Evolutionary conservation across 1,140 invertebrate genomes (phyloP).

Genomic region (Drosophila orosa): DNA sequence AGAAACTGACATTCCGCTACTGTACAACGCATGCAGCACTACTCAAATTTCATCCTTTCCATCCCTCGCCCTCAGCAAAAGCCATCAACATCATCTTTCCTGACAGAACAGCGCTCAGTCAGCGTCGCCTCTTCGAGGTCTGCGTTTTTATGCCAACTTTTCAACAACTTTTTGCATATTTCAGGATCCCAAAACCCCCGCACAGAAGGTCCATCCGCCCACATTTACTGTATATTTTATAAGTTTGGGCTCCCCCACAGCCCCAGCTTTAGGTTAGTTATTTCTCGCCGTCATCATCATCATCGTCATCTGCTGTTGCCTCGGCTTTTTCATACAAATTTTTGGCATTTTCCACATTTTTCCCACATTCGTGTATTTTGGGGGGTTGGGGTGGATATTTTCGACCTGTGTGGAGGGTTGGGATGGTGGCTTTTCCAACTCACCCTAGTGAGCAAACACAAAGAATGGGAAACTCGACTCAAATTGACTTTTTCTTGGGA

Average conservation of each 20-base stretch:
- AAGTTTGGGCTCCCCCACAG: conserved; percentile 35
- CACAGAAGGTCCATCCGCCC: conserved; percentile 24
- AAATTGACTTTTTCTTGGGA: conserved; percentile 53
- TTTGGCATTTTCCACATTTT: conserved; percentile 58
- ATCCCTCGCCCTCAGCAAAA: conserved; percentile 3
- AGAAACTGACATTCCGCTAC: conserved; percentile 3
- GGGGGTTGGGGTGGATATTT: conserved; percentile 10
- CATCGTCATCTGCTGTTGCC: conserved; percentile 24
- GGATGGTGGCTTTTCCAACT: conserved; percentile 8
- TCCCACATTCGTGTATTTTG: conserved; percentile 45
- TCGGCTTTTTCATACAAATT: conserved; percentile 24
- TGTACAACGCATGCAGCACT: conserved; percentile 7
- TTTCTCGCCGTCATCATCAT: conserved; percentile 44
- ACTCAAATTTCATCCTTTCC: conserved; percentile 3
- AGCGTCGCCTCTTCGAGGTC: conserved; percentile 34
- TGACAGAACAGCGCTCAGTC: conserved; percentile 11
- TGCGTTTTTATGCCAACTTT: conserved; percentile 64
- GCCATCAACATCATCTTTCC: conserved; percentile 23
- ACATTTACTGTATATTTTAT: conserved; percentile 73
- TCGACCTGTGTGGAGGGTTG: conserved; percentile 10
- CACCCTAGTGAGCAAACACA: conserved; percentile 38
- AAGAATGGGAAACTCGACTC: conserved; percentile 23
- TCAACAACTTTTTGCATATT: conserved; percentile 76
- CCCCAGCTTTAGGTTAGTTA: conserved; percentile 59
- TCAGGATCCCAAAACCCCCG: conserved; percentile 33